Conservation (phyloP, 2,888 invertebrate species). For the Synanthedon tipuliformis region DNA sequence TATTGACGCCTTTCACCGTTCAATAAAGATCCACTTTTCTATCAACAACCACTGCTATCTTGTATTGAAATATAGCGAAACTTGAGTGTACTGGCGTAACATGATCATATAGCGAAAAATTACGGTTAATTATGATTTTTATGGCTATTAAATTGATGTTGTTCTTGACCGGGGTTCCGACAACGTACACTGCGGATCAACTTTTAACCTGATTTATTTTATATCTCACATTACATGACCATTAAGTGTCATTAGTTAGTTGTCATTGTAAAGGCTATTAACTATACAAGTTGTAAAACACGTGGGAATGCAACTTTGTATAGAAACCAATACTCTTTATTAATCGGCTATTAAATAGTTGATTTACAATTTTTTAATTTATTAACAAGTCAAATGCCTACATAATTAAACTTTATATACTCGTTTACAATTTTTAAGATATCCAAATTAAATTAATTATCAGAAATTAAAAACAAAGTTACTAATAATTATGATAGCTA, state of each 20-base stretch:
- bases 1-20: slow-evolving; percentile 41
- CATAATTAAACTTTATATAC: no score
- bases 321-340: no score
- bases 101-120: slow-evolving; percentile 33
- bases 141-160: slow-evolving; percentile 37
- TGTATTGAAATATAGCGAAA: slow-evolving; percentile 24
- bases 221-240: background rate
- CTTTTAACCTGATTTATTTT: background rate
- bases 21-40: slow-evolving; percentile 57
- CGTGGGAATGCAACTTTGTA: no score
- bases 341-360: no score
- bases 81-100: slow-evolving; percentile 18
- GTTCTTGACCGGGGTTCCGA: slow-evolving; percentile 4
- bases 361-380: no score
- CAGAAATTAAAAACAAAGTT: no score
- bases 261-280: no score
- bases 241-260: background rate
- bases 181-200: background rate
- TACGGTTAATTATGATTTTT: slow-evolving; percentile 42
- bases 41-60: slow-evolving; percentile 32
- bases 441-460: no score
- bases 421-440: no score
- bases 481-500: no score
- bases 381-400: no score
- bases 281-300: no score